Conservation (phyloP, 2,113 vertebrate genomes). For the Etheostoma cragini region DNA sequence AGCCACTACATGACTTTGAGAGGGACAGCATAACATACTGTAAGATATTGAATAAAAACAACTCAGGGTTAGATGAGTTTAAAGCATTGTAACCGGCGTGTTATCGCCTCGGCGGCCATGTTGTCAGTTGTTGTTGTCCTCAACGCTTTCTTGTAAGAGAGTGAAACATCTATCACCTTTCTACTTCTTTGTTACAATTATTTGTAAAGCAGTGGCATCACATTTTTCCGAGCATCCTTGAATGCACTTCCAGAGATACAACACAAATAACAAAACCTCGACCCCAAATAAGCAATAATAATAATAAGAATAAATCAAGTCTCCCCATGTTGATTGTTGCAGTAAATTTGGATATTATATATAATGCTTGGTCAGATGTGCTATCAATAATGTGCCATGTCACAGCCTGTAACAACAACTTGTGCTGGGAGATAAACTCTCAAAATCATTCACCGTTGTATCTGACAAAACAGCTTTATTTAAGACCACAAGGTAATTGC, state of each 20-base stretch:
- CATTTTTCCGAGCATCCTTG: neutral
- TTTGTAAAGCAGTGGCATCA: neutral
- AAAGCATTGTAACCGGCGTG: neutral
- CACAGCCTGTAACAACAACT: neutral
- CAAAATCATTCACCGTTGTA: neutral
- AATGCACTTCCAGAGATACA: neutral
- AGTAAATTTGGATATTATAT: neutral
- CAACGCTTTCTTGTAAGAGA: neutral
- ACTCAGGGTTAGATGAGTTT: neutral
- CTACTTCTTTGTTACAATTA: neutral
- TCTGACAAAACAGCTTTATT: slow-evolving; percentile 28
- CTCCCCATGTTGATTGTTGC: neutral
- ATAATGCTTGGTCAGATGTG: neutral
- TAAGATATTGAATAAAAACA: neutral
- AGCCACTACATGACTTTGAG: neutral
- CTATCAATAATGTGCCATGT: neutral
- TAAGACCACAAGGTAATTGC: neutral
- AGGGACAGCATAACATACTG: neutral
- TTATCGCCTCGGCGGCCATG: neutral
- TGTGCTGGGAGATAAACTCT: neutral
- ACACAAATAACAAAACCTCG: neutral
- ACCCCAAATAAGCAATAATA: no score
- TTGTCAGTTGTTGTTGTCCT: neutral
- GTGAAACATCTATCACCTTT: neutral
- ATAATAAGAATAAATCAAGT: no score